Conservation (phyloP, 2,888 invertebrate species). For the Lasioglossum pauxillum region DNA sequence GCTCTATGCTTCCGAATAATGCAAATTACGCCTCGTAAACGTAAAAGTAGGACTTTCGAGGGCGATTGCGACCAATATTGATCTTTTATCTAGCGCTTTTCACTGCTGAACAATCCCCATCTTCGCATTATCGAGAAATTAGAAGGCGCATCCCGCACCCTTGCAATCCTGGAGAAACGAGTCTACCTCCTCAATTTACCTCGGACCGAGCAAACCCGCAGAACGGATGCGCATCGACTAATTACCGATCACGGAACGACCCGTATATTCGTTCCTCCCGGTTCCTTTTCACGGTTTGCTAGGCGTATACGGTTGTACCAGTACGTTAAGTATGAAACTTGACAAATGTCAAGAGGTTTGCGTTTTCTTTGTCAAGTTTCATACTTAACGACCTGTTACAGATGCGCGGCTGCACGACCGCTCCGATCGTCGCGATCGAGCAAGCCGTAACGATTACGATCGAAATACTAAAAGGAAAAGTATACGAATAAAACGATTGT, state of each 20-base stretch:
- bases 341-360: too few species aligned
- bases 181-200: background rate
- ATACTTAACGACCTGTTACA: background rate
- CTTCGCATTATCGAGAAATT: too few species aligned
- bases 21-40: too few species aligned
- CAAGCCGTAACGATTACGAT: background rate
- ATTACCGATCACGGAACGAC: background rate
- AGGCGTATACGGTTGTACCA: background rate
- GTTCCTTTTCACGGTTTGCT: background rate
- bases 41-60: too few species aligned
- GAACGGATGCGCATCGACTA: background rate
- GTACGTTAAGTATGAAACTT: too few species aligned
- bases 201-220: background rate
- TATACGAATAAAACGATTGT: background rate
- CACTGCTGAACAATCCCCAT: too few species aligned
- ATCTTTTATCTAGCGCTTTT: too few species aligned
- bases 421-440: conserved; percentile 4
- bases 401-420: background rate
- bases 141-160: too few species aligned
- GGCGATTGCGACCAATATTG: too few species aligned
- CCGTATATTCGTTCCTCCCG: background rate
- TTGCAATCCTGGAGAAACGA: too few species aligned
- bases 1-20: too few species aligned
- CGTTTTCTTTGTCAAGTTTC: too few species aligned
- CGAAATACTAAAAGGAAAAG: background rate